A percentile compares a stretch with the other conserved stretches of the same genome.
Evolutionary conservation across 1,140 invertebrate species (phyloP).

Genomic region (Drosophila dunni): DNA sequence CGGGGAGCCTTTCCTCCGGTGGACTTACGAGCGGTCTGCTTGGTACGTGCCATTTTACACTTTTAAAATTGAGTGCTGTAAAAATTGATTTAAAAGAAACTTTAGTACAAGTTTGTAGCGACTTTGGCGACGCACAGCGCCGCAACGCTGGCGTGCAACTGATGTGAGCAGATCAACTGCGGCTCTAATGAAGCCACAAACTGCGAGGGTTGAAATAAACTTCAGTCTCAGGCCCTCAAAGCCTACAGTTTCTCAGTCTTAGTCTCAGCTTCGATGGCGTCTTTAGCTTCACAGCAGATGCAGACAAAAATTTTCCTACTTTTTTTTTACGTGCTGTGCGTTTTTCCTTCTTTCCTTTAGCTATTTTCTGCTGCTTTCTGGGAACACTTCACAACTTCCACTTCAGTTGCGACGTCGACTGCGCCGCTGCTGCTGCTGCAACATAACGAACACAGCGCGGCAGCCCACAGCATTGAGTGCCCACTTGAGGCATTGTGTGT

Average conservation of each 20-base stretch:
- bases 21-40: conserved; percentile 94
- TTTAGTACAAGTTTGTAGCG: not conserved
- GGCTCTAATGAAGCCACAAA: conserved; percentile 36
- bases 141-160: conserved; percentile 64
- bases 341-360: conserved; percentile 22
- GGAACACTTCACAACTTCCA: conserved; percentile 70
- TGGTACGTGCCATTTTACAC: conserved; percentile 90
- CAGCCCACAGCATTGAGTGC: conserved; percentile 48
- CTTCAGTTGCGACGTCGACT: conserved; percentile 60
- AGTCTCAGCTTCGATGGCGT: not conserved
- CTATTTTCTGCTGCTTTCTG: conserved; percentile 33
- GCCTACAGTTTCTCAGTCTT: not conserved
- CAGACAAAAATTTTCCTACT: conserved; percentile 42
- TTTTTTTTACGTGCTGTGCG: conserved; percentile 33
- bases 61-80: conserved; percentile 26
- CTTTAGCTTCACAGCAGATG: conserved; percentile 41
- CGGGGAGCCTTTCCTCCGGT: conserved; percentile 94
- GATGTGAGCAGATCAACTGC: conserved; percentile 18
- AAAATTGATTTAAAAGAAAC: not conserved
- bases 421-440: conserved; percentile 17
- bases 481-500: conserved; percentile 59
- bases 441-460: conserved; percentile 31
- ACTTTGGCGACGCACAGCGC: conserved; percentile 53
- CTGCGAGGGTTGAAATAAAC: conserved; percentile 62
- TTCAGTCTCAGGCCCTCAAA: conserved; percentile 16